Evolutionary conservation across 2,113 vertebrate species (phyloP), one percentile per base, ranked within the genome.

Genomic region (Agelaius tricolor): DNA sequence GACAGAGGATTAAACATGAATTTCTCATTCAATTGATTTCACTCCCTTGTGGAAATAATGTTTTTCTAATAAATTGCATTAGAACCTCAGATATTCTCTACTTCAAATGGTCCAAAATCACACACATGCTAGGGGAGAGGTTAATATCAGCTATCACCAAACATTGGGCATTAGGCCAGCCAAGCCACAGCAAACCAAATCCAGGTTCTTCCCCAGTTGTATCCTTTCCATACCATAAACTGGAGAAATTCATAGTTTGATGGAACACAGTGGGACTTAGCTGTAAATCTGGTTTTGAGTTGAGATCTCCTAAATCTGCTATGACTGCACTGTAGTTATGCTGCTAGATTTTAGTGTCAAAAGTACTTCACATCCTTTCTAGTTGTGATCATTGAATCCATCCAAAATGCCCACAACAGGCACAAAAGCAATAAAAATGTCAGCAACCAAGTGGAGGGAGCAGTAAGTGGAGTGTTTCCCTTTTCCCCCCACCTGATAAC

Each of bases 51-150:
- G 23, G 63, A 59, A 89, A 57, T 31, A 26, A 55, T 3, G 3
- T 33, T 62, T 75, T 58, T 85, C 18, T 51, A 79, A 46, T 44
- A 43, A 82, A 57, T 12, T 51, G 11, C 23, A 12, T 55, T 21
- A 30, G 15, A 66, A 15, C 10, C 16, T 46, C 55, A 41, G 47
- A 54, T 9, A 4, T 30, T 83, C 39, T 71, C 35, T 37, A 3
- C 17, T 65, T 57, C 59, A 89, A n/a, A 26, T 18, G 39, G 28
- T 37, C 52, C 31, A 24, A 90, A 84, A 52, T 67, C 31, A 35
- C 3, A 54, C 9, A 8, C 0, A 0, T 3, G 24, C 17, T 2
- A 0, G 33, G 27, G 19, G 43, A 72, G 54, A 73, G 11, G 31
- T 46, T 18, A 19, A 7, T 19, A 33, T 2, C n/a, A 62, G 9